Percentiles rank a stretch among this genome's conserved stretches.
phyloP scores from a whole-genome alignment of 2,888 invertebrate genomes.

The Cerastoderma edule region DNA sequence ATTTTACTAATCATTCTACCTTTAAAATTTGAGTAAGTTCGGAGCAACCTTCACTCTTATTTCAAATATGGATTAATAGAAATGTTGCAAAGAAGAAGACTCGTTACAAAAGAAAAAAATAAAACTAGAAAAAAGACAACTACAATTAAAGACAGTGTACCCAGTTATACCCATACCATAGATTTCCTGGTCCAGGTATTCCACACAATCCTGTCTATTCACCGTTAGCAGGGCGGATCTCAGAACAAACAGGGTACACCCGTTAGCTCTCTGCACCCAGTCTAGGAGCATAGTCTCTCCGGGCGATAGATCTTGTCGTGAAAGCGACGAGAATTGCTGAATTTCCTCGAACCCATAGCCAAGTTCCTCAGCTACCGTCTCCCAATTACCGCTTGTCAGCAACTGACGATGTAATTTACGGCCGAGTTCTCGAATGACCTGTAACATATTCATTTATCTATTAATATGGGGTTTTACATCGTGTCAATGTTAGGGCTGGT shows the following conservation, averaged over 20 bases:
- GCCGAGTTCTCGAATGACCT: slow-evolving; percentile 51
- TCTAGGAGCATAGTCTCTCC: slow-evolving; percentile 51
- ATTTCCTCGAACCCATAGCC: slow-evolving; percentile 49
- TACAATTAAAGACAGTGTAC: no score
- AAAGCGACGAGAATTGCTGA: slow-evolving; percentile 39
- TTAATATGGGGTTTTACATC: no score
- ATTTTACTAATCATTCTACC: no score
- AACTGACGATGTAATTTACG: slow-evolving; percentile 38
- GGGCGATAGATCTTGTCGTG: slow-evolving; percentile 40
- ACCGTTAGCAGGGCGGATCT: slow-evolving; percentile 37
- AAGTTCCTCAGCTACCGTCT: slow-evolving; percentile 54
- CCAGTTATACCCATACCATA: slow-evolving; percentile 46
- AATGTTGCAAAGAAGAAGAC: no score
- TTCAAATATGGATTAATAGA: no score
- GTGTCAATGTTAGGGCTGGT: no score
- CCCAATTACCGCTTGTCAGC: slow-evolving; percentile 52
- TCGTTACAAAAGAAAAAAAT: no score
- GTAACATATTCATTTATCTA: no score
- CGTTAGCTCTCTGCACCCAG: slow-evolving; percentile 43
- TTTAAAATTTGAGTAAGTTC: no score
- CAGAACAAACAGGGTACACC: slow-evolving; percentile 51
- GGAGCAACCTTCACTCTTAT: no score
- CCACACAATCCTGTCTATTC: slow-evolving; percentile 49
- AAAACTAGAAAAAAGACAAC: no score
- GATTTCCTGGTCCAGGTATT: slow-evolving; percentile 46